Conservation (phyloP, 2,113 vertebrate genomes). For the Microcebus griseorufus region DNA sequence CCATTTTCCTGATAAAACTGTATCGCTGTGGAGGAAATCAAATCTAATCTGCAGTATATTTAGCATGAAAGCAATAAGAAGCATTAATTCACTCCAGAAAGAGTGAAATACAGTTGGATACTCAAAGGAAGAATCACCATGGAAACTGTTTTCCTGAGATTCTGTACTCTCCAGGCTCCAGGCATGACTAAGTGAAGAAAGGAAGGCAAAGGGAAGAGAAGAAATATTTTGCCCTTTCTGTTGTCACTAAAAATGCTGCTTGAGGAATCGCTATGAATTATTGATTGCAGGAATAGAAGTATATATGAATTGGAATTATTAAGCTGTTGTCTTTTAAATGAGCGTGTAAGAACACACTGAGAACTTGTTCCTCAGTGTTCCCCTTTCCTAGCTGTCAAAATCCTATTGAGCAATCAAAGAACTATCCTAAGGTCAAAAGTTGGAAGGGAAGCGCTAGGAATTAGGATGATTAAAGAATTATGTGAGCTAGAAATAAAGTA, state of each 20-base stretch:
- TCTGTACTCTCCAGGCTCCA: slow-evolving; percentile 84
- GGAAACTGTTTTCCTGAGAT: slow-evolving; percentile 91
- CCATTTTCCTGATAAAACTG: slow-evolving; percentile 82
- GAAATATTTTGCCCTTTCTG: slow-evolving; percentile 72
- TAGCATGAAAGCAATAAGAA: slow-evolving; percentile 85
- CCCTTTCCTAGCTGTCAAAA: slow-evolving; percentile 59
- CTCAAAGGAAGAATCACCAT: slow-evolving; percentile 90
- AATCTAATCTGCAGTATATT: slow-evolving; percentile 85
- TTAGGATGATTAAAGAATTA: slow-evolving; percentile 59
- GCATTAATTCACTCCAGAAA: slow-evolving; percentile 83
- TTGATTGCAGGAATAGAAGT: slow-evolving; percentile 62
- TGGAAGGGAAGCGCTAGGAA: slow-evolving; percentile 61
- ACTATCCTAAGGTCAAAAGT: slow-evolving; percentile 71
- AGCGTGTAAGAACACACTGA: slow-evolving; percentile 15
- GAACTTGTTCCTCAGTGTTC: slow-evolving; percentile 29
- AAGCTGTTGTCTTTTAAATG: slow-evolving; percentile 64
- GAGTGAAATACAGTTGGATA: slow-evolving; percentile 81
- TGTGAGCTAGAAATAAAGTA: background rate
- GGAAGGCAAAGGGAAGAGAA: slow-evolving; percentile 59
- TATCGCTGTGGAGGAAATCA: slow-evolving; percentile 80
- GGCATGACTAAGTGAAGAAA: slow-evolving; percentile 84
- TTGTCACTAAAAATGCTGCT: slow-evolving; percentile 80
- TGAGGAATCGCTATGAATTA: slow-evolving; percentile 78
- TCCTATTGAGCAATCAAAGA: slow-evolving; percentile 67
- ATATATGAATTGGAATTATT: slow-evolving; percentile 74